Percentiles rank a stretch among this genome's conserved stretches.
These are phyloP conservation scores for Ctenochaetus hawaiiensis DNA, from an alignment of 2,797 vertebrate species.

Conservation along the genomic window DNA sequence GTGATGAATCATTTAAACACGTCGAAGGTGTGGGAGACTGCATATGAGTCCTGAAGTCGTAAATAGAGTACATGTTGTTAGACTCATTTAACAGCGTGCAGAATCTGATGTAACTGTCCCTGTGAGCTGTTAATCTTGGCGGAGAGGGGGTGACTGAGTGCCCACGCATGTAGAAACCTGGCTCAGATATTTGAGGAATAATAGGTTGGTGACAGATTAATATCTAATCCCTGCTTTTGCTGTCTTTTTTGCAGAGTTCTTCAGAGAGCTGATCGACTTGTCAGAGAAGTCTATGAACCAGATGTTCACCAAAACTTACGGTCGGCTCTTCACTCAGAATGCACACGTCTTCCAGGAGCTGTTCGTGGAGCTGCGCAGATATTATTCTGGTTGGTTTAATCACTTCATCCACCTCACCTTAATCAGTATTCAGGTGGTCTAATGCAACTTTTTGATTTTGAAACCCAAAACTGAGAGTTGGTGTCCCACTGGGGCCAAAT, in stretches of 20 bases:
- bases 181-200: constrained; percentile 35
- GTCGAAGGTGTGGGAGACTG: constrained; percentile 70
- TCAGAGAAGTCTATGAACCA: constrained; percentile 91
- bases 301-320: constrained; percentile 93
- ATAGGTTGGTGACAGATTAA: constrained; percentile 41
- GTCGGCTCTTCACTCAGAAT: constrained; percentile 90
- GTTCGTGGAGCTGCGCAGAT: constrained; percentile 89
- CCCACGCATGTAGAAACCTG: constrained; percentile 51
- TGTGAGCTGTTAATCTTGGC: constrained; percentile 54
- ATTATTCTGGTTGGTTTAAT: constrained; percentile 85
- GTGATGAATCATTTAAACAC: constrained; percentile 74
- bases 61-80: constrained; percentile 63
- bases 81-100: constrained; percentile 55
- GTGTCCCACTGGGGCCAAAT: no score
- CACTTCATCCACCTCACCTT: not conserved
- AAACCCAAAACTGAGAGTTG: no score
- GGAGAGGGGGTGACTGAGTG: constrained; percentile 20
- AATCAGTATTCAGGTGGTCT: not conserved
- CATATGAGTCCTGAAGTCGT: constrained; percentile 61
- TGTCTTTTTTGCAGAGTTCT: constrained; percentile 85
- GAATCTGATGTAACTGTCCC: constrained; percentile 63
- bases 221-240: constrained; percentile 39
- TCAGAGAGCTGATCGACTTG: constrained; percentile 89
- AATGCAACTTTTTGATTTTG: not conserved
- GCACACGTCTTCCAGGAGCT: constrained; percentile 90